Conservation (phyloP, 2,113 vertebrate genomes). For the Amphilophus citrinellus region DNA sequence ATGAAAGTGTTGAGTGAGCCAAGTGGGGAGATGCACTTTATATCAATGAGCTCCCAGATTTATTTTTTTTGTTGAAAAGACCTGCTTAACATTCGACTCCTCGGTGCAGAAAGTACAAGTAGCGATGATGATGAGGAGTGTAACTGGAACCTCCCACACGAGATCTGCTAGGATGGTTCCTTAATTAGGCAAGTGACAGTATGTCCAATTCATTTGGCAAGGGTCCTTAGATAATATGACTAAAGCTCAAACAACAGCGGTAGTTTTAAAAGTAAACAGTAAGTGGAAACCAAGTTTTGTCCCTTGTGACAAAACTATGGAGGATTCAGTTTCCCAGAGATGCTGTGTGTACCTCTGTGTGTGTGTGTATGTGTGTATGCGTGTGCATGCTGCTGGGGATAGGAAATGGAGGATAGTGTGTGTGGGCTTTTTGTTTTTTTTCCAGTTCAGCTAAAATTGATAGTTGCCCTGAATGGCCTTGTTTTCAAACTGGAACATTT, state of each 20-base stretch:
- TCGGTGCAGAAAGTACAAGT: conserved; percentile 35
- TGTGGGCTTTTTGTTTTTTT: not conserved
- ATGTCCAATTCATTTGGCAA: conserved; percentile 32
- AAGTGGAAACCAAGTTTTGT: conserved; percentile 16
- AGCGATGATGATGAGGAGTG: conserved; percentile 46
- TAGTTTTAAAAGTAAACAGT: conserved; percentile 7
- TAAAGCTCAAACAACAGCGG: not conserved
- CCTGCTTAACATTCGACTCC: conserved; percentile 47
- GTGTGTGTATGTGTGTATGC: not conserved
- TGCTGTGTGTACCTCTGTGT: not conserved
- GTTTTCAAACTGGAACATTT: not conserved
- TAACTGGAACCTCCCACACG: conserved; percentile 28
- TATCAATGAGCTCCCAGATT: conserved; percentile 58
- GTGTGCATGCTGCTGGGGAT: not conserved
- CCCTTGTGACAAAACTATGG: conserved; percentile 10
- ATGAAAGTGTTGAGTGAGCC: conserved; percentile 64
- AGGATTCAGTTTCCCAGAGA: not conserved
- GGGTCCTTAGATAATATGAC: conserved; percentile 10
- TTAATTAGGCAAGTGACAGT: conserved; percentile 56
- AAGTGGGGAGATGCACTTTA: conserved; percentile 61
- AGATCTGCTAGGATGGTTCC: conserved; percentile 6
- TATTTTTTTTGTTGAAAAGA: conserved; percentile 16
- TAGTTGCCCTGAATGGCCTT: not conserved
- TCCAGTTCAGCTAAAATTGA: not conserved
- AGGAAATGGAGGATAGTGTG: no score